phyloP scores from a whole-genome alignment of 2,797 vertebrate genomes.

The Myoxocephalus aenaeus region DNA sequence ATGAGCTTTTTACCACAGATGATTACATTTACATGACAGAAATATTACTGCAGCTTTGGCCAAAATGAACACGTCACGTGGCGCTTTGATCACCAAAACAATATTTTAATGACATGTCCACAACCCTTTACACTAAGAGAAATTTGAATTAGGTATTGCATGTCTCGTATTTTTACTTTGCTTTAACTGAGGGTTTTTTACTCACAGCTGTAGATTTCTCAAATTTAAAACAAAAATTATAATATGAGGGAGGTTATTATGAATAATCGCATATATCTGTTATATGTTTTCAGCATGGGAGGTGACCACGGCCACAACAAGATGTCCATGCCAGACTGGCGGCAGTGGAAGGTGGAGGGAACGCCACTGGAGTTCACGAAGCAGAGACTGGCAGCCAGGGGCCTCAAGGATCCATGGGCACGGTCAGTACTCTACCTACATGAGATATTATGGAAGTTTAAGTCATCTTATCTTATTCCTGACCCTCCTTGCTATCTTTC shows the following conservation, averaged over 20 bases:
- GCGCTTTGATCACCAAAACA: neutral
- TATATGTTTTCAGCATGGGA: constrained; percentile 76
- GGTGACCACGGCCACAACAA: constrained; percentile 87
- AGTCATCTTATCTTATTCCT: neutral
- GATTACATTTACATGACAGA: neutral
- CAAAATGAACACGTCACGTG: neutral
- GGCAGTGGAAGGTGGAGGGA: constrained; percentile 90
- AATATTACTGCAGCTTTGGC: neutral
- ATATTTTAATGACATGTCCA: neutral
- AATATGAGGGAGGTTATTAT: neutral
- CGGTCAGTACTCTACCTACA: constrained; percentile 80
- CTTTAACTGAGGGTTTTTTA: neutral
- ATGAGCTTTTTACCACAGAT: neutral
- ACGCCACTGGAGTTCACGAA: constrained; percentile 91
- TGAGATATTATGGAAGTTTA: neutral
- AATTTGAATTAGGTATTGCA: neutral
- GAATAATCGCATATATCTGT: neutral
- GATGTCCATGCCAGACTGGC: constrained; percentile 89
- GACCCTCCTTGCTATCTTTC: neutral
- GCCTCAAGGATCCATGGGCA: constrained; percentile 92
- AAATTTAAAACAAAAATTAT: neutral
- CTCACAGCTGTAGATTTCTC: neutral
- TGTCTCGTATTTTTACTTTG: neutral
- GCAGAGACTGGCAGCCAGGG: constrained; percentile 84
- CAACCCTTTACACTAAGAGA: neutral